Evolutionary conservation across 2,113 vertebrate genomes (phyloP).

Genomic region (Lamprotornis superbus): DNA sequence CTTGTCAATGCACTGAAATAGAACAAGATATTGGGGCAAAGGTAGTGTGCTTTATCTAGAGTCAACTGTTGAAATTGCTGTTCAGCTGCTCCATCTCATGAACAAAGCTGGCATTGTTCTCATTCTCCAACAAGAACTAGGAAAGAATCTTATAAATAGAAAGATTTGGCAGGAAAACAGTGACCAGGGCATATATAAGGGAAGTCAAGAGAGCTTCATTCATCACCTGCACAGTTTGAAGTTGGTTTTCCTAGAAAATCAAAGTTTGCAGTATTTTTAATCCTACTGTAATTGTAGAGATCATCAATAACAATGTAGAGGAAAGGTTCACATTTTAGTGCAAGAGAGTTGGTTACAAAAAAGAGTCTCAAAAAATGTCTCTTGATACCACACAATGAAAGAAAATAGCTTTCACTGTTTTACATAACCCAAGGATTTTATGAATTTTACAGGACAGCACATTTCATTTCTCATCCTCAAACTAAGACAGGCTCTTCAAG

Average conservation of each 20-base stretch:
- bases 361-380: neutral
- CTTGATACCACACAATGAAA: neutral
- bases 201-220: neutral
- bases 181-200: neutral
- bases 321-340: neutral
- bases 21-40: neutral
- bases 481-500: neutral
- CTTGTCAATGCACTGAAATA: slow-evolving; percentile 94
- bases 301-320: neutral
- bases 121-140: neutral
- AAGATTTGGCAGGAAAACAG: neutral
- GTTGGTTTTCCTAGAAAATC: neutral
- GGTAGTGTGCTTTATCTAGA: neutral
- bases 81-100: neutral
- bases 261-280: neutral
- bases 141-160: neutral
- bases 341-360: neutral
- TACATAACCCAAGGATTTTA: neutral
- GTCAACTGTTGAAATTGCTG: neutral
- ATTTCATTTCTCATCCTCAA: slow-evolving; percentile 7
- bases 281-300: neutral
- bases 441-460: slow-evolving; percentile 28
- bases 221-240: neutral
- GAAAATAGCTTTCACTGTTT: neutral
- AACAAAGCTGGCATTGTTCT: neutral